Conservation (phyloP, 1,140 invertebrate genomes). For the Aphis craccivora region DNA sequence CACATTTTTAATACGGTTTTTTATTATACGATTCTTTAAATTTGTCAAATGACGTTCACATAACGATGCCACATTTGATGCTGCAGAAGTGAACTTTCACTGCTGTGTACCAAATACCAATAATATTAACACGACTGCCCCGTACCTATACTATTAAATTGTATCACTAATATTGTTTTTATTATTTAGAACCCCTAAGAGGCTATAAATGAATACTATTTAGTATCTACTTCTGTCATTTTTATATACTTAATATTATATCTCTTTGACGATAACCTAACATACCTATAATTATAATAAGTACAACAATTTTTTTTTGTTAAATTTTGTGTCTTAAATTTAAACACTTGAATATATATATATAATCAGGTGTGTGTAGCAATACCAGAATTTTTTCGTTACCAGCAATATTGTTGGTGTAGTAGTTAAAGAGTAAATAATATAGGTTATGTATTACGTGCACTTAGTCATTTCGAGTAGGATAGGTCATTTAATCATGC, state of each 20-base stretch:
- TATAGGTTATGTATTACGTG: neutral
- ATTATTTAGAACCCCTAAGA: neutral
- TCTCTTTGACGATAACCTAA: too few species aligned
- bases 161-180: neutral
- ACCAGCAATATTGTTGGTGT: too few species aligned
- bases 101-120: neutral
- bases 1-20: neutral
- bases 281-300: too few species aligned
- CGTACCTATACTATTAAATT: neutral
- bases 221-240: neutral
- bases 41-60: neutral
- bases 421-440: too few species aligned
- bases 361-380: too few species aligned
- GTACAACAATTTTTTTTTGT: too few species aligned
- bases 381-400: too few species aligned
- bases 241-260: too few species aligned
- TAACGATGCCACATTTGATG: neutral
- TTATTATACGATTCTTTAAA: neutral
- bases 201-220: neutral
- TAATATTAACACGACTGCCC: neutral
- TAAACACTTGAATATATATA: too few species aligned
- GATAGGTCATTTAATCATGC: neutral
- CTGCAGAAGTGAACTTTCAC: neutral
- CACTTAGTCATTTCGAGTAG: neutral
- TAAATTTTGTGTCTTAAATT: too few species aligned